phyloP scores from a whole-genome alignment of 2,888 invertebrate genomes.

The Luffia ferchaultella region DNA sequence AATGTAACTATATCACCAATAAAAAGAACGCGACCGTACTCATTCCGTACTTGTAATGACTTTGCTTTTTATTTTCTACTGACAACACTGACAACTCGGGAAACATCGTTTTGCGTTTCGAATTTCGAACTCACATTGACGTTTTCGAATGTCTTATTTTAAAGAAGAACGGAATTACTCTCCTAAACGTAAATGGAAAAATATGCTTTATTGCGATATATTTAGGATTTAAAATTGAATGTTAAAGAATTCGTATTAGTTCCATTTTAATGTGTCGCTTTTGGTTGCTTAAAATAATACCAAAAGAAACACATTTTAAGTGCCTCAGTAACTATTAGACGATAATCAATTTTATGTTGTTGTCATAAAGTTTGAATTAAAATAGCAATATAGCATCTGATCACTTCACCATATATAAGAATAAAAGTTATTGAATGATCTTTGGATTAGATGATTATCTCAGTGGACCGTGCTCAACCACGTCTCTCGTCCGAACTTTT shows the following conservation, averaged over 20 bases:
- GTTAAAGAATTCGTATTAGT: too few relatives aligned
- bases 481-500: constrained; percentile 48
- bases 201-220: not conserved
- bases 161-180: not conserved
- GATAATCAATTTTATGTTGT: too few relatives aligned
- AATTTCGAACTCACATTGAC: constrained; percentile 44
- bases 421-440: constrained; percentile 61
- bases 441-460: constrained; percentile 65
- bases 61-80: constrained; percentile 30
- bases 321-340: too few relatives aligned
- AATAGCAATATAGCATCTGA: too few relatives aligned
- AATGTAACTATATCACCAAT: too few relatives aligned
- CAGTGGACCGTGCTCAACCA: constrained; percentile 43
- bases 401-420: too few relatives aligned
- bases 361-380: too few relatives aligned
- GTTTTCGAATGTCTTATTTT: constrained; percentile 18
- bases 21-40: too few relatives aligned
- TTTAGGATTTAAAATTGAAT: not conserved
- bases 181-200: not conserved
- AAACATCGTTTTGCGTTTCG: constrained; percentile 43
- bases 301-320: too few relatives aligned
- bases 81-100: constrained; percentile 35
- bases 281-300: too few relatives aligned
- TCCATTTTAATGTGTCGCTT: too few relatives aligned
- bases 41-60: too few relatives aligned